Percentiles rank a stretch among this genome's conserved stretches.
phyloP scores from a whole-genome alignment of 1,140 invertebrate species.

The Calephelis nemesis region DNA sequence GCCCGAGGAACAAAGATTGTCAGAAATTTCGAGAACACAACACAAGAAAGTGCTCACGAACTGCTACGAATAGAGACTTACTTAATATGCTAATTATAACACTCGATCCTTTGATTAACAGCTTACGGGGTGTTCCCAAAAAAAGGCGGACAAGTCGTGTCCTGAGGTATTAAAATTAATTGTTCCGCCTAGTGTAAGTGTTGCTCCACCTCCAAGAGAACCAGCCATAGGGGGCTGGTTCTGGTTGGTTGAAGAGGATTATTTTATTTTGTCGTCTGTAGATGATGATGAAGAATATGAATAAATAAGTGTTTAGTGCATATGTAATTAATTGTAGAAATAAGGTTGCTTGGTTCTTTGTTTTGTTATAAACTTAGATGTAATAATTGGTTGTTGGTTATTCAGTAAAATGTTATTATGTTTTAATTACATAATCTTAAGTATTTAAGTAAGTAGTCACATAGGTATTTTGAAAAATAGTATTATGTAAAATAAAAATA shows the following conservation, averaged over 20 bases:
- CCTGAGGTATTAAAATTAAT: constrained; percentile 20
- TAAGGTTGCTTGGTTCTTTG: no score
- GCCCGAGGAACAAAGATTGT: constrained; percentile 1
- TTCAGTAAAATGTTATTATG: no score
- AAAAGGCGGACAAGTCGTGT: background rate
- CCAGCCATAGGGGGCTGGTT: background rate
- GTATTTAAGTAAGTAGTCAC: no score
- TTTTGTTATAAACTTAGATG: no score
- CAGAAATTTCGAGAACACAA: constrained; percentile 1
- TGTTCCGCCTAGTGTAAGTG: constrained; percentile 4
- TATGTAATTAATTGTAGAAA: background rate
- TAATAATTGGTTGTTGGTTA: no score
- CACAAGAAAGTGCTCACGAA: constrained; percentile 7
- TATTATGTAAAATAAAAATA: no score
- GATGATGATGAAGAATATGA: constrained; percentile 4
- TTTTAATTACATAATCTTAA: no score
- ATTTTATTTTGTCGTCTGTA: constrained; percentile 3
- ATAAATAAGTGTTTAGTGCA: constrained; percentile 3
- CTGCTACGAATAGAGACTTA: constrained; percentile 18
- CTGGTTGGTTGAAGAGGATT: background rate
- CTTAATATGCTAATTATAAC: constrained; percentile 19
- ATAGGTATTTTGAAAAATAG: no score
- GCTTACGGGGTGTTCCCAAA: constrained; percentile 10
- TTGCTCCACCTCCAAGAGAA: constrained; percentile 7
- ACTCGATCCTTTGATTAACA: constrained; percentile 13